phyloP scores from a whole-genome alignment of 2,888 invertebrate species.

The Leucoptera coffeella region DNA sequence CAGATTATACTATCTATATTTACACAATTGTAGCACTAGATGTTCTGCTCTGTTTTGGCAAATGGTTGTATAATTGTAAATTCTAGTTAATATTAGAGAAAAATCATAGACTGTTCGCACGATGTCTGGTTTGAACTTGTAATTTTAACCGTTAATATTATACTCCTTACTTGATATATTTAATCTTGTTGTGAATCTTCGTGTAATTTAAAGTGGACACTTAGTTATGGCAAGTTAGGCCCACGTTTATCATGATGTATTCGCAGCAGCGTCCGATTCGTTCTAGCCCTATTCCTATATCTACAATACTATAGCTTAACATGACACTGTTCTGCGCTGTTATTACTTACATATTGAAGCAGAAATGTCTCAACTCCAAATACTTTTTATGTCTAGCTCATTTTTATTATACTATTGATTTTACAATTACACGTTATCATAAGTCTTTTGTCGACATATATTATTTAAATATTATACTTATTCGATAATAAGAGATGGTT shows the following conservation, averaged over 20 bases:
- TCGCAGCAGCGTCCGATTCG: constrained; percentile 11
- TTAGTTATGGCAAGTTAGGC: constrained; percentile 38
- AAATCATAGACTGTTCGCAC: constrained; percentile 48
- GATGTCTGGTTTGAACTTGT: constrained; percentile 26
- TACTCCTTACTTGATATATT: no score
- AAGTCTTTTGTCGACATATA: constrained; percentile 49
- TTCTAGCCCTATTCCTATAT: constrained; percentile 17
- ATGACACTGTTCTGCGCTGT: no score
- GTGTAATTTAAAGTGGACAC: constrained; percentile 16
- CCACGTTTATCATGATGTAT: no score
- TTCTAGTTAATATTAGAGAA: constrained; percentile 24
- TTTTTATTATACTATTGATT: constrained; percentile 46
- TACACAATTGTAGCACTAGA: constrained; percentile 33
- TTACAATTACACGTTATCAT: constrained; percentile 33
- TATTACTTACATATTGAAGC: no score
- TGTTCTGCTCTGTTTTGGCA: constrained; percentile 43
- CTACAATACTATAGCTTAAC: not conserved
- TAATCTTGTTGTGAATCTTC: constrained; percentile 16
- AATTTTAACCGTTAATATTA: constrained; percentile 6
- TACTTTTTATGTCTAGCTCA: constrained; percentile 41
- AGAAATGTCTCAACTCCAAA: constrained; percentile 31
- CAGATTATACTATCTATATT: no score
- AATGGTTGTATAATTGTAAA: constrained; percentile 48
- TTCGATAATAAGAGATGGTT: constrained; percentile 39
- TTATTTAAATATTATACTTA: constrained; percentile 55